Conservation (phyloP, 2,113 vertebrate genomes). For the Nymphicus hollandicus region DNA sequence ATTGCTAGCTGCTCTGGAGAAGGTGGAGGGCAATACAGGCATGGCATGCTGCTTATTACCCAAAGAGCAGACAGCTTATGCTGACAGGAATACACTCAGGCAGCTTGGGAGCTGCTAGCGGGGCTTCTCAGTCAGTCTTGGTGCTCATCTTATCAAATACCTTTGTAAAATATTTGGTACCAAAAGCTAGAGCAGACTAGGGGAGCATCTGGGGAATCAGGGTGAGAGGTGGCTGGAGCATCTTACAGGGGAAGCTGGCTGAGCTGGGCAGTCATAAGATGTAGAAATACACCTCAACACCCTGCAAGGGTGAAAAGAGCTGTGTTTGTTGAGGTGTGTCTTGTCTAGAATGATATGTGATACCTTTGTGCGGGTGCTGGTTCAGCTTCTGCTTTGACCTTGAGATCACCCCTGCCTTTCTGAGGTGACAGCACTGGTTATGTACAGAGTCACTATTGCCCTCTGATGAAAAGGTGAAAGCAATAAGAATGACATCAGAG, state of each 20-base stretch:
- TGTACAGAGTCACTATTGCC: background rate
- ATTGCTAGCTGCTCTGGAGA: background rate
- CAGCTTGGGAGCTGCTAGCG: background rate
- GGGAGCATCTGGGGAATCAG: background rate
- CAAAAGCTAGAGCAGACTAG: background rate
- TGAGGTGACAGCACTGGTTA: background rate
- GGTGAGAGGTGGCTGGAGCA: fast-evolving
- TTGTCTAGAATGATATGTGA: background rate
- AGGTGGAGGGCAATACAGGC: background rate
- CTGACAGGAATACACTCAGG: background rate
- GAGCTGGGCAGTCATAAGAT: background rate
- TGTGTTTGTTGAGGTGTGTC: background rate
- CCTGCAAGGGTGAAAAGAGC: background rate
- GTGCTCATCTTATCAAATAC: background rate
- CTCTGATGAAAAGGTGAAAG: background rate
- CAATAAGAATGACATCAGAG: background rate
- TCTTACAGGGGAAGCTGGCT: background rate
- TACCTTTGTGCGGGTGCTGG: background rate
- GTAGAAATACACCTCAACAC: background rate
- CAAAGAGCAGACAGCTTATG: background rate
- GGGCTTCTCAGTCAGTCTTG: background rate
- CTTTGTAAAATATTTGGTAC: background rate
- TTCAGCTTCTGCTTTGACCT: background rate
- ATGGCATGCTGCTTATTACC: fast-evolving
- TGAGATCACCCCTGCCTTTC: background rate